Evolutionary conservation across 2,797 vertebrate species (phyloP).

Genomic region (Tachyglossus aculeatus): DNA sequence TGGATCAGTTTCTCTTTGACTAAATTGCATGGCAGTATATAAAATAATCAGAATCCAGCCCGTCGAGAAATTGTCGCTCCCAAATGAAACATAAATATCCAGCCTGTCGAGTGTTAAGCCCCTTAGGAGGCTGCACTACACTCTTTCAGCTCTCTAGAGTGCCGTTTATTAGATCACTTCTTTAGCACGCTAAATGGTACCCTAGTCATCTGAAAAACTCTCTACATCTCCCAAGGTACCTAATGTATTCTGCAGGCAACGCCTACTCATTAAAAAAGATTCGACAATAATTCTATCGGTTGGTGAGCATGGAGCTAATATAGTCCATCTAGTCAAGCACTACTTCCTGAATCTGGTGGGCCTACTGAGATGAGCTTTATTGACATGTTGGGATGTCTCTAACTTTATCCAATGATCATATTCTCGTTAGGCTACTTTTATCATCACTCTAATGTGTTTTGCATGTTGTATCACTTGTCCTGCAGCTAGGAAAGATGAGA

Average conservation of each 20-base stretch:
- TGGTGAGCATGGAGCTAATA: neutral
- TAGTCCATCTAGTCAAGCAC: neutral
- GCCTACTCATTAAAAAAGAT: neutral
- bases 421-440: neutral
- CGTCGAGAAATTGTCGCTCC: too few relatives aligned
- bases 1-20: too few relatives aligned
- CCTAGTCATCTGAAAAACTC: neutral
- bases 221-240: neutral
- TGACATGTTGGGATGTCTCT: neutral
- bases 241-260: neutral
- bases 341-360: too few relatives aligned
- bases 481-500: slow-evolving; percentile 95
- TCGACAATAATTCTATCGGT: neutral
- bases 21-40: too few relatives aligned
- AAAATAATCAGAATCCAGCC: too few relatives aligned
- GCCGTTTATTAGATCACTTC: neutral
- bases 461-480: slow-evolving; percentile 22
- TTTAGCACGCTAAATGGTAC: neutral
- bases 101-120: too few relatives aligned
- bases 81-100: too few relatives aligned
- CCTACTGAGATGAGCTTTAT: neutral
- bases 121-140: too few relatives aligned
- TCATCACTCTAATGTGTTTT: slow-evolving; percentile 13
- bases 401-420: neutral
- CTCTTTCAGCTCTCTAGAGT: too few relatives aligned